These are phyloP conservation scores for Heliconius sara DNA, from an alignment of 2,888 invertebrate genomes.

Conservation along the genomic window DNA sequence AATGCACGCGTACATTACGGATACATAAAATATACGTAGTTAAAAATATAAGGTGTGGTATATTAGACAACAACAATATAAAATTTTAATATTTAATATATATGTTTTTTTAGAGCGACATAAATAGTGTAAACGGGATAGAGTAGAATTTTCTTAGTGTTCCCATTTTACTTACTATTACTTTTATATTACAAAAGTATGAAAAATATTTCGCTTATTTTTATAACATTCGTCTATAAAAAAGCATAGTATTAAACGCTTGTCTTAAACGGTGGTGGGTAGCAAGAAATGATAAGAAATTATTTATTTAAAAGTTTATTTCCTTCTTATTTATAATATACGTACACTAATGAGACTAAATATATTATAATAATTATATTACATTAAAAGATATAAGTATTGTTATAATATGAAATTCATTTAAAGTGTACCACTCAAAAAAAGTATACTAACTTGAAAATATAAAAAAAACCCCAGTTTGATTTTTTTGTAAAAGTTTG, in stretches of 20 bases:
- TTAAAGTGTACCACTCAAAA: background rate
- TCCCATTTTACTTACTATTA: too few species aligned
- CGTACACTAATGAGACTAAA: background rate
- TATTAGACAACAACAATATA: too few species aligned
- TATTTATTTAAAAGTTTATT: slow-evolving; percentile 5
- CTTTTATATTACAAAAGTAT: too few species aligned
- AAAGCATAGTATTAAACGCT: background rate
- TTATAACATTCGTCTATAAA: background rate
- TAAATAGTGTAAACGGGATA: too few species aligned
- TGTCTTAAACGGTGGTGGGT: background rate
- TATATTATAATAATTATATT: background rate
- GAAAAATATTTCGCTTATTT: background rate
- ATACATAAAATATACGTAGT: too few species aligned
- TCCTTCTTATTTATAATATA: background rate
- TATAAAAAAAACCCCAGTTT: background rate
- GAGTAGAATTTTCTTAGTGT: too few species aligned
- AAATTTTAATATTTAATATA: too few species aligned
- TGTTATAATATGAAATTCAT: background rate
- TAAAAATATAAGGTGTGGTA: too few species aligned
- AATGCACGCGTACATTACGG: too few species aligned
- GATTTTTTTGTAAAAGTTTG: background rate
- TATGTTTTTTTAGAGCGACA: too few species aligned
- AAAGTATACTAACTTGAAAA: background rate
- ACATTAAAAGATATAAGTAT: background rate
- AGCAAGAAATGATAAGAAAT: background rate